A percentile compares a stretch with the other conserved stretches of the same genome.
phyloP scores from a whole-genome alignment of 2,797 vertebrate species.

The Ceryle rudis region DNA sequence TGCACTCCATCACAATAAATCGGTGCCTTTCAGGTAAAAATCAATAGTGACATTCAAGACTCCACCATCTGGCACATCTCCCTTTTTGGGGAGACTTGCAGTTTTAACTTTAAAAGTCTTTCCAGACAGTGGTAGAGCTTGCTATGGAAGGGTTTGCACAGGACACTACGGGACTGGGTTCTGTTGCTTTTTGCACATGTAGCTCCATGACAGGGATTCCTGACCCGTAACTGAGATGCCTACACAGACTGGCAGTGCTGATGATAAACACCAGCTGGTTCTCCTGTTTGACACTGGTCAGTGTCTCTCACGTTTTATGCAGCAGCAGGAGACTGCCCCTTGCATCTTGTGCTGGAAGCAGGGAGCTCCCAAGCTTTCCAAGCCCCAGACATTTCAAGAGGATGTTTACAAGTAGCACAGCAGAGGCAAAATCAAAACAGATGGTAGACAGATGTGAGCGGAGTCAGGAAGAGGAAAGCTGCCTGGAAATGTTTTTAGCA shows the following conservation, averaged over 20 bases:
- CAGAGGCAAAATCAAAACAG: constrained; percentile 27
- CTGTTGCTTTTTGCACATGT: background rate
- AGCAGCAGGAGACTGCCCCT: background rate
- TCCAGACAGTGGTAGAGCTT: background rate
- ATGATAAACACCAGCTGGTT: background rate
- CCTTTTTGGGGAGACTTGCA: background rate
- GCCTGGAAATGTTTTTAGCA: background rate
- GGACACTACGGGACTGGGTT: accelerated
- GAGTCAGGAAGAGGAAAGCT: background rate
- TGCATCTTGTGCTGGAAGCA: background rate
- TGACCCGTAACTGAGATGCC: background rate
- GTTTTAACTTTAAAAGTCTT: background rate
- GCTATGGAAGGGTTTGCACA: background rate
- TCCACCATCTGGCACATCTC: background rate
- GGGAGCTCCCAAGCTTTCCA: background rate
- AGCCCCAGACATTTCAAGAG: background rate
- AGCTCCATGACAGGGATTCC: background rate
- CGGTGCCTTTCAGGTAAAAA: background rate
- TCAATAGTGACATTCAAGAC: background rate
- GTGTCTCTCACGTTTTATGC: background rate
- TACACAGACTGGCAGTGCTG: accelerated
- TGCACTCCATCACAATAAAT: background rate
- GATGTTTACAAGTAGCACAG: background rate
- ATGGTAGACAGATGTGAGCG: constrained; percentile 4
- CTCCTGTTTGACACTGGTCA: background rate